Evolutionary conservation across 2,888 invertebrate species (phyloP).

Genomic region (Acronicta leporina): DNA sequence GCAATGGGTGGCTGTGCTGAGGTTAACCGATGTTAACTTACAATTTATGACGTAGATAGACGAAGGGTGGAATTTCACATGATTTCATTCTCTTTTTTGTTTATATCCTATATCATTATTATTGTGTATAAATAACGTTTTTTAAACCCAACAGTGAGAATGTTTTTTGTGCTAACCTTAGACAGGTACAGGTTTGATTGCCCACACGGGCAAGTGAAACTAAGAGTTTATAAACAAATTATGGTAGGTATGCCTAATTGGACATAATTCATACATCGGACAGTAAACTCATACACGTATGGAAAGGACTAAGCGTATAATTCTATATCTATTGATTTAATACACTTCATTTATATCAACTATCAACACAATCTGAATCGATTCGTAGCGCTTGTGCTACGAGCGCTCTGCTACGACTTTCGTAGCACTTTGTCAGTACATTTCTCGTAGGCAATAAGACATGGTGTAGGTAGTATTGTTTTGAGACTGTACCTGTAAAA

Average conservation of each 20-base stretch:
- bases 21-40: slow-evolving; percentile 72
- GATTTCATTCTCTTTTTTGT: slow-evolving; percentile 66
- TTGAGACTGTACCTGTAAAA: too few relatives aligned
- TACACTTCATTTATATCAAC: too few relatives aligned
- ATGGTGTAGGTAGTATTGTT: slow-evolving; percentile 18
- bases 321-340: too few relatives aligned
- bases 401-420: slow-evolving; percentile 71
- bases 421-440: slow-evolving; percentile 68
- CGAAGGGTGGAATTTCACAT: slow-evolving; percentile 79
- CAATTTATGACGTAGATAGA: slow-evolving; percentile 81
- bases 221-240: slow-evolving; percentile 9
- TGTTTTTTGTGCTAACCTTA: slow-evolving; percentile 38
- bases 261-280: too few relatives aligned
- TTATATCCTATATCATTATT: slow-evolving; percentile 59
- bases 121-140: slow-evolving; percentile 62
- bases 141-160: slow-evolving; percentile 47
- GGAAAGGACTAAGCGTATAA: slow-evolving; percentile 1
- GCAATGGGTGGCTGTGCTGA: slow-evolving; percentile 81
- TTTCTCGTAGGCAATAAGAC: slow-evolving; percentile 46
- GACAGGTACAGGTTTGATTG: slow-evolving; percentile 29
- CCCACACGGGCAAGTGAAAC: slow-evolving; percentile 24
- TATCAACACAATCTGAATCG: slow-evolving; percentile 37
- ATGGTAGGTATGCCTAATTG: not conserved
- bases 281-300: not conserved
- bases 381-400: slow-evolving; percentile 79